Base-by-base conservation (phyloP, 92 coral and sea anemone genomes). In the Blastomussa wellsi region DNA sequence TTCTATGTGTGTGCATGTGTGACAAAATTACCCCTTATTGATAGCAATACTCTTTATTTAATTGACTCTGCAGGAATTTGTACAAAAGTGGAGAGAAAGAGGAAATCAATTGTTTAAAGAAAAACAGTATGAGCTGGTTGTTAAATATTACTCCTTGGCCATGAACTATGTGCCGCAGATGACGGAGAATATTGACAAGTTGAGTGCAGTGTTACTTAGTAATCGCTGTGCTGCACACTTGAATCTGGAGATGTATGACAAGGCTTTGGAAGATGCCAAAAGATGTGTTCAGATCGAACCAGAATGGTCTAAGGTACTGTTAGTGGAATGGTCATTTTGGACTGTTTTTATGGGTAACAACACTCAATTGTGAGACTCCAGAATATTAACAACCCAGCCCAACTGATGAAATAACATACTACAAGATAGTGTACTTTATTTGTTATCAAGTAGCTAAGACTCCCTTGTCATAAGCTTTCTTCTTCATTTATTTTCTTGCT, bases 51-150 rank as follows among this genome's bases (percentile, higher is more conserved):
- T 26, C n/a, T 24, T 36, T 26, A 66, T 5, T 36, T 19, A 19
- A 53, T 59, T 7, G 5, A 3, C 64, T 37, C 14, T 12, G 2
- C 47, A 95, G 98, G 88, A 33, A 8, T 83, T 72, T 38, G 92
- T 95, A 28, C 81, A 82, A n/a, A 87, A 83, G 74, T 95, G 98
- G 98, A 91, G 91, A 47, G 90, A 90, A 57, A 89, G 94, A 33
- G 98, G 98, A 38, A 95, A 95, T 68, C 89, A 91, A 39, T 83
- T 95, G 79, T 81, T 95, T 39, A 81, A 78, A 60, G 86, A 83
- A 42, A 79, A 81, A 47, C 76, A 84, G 79, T 95, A 86, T 88
- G 86, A 89, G 4, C 22, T 67, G 31, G 95, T 93, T 53, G 60
- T 85, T 19, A 87, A 87, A 15, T 93, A 86, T 81, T 95, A 95